A percentile compares a stretch with the other conserved stretches of the same genome.
Conservation (phyloP, 2,888 invertebrate genomes). For the Caenorhabditis zanzibari region DNA sequence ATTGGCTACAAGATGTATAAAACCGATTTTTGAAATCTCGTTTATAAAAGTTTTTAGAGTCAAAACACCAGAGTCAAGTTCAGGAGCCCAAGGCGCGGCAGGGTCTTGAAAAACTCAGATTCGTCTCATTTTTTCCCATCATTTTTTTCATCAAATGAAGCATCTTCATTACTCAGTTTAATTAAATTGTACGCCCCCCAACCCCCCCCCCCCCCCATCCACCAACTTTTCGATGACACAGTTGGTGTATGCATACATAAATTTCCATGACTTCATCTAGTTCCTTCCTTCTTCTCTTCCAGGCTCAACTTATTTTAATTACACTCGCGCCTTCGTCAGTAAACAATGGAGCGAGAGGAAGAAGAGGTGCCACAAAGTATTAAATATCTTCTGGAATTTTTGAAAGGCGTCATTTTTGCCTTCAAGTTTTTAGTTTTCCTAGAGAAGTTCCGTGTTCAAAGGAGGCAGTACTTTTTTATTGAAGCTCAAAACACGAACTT, state of each 20-base stretch:
- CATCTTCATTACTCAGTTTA: slow-evolving; percentile 15
- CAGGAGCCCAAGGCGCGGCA: no score
- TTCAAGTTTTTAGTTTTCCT: not conserved
- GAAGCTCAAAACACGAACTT: no score
- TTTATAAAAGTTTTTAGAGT: no score
- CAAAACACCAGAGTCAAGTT: no score
- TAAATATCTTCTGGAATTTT: slow-evolving; percentile 29
- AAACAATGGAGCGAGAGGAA: slow-evolving; percentile 22
- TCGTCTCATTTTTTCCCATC: not conserved
- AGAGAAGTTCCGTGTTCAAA: not conserved
- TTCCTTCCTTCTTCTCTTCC: slow-evolving; percentile 7
- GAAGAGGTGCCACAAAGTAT: slow-evolving; percentile 40
- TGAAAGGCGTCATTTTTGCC: slow-evolving; percentile 12
- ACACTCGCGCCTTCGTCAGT: slow-evolving; percentile 38
- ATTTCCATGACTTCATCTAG: slow-evolving; percentile 25
- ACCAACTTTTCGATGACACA: slow-evolving; percentile 19
- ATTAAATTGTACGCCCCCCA: not conserved
- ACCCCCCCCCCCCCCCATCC: not conserved
- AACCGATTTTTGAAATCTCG: no score
- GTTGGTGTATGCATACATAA: slow-evolving; percentile 19
- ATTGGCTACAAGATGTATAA: no score
- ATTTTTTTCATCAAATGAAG: not conserved
- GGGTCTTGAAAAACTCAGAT: not conserved
- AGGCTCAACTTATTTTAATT: slow-evolving; percentile 43
- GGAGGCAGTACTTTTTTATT: no score